Percentiles rank a stretch among this genome's conserved stretches.
Conservation (phyloP, 1,140 invertebrate species). For the Papilio glaucus region DNA sequence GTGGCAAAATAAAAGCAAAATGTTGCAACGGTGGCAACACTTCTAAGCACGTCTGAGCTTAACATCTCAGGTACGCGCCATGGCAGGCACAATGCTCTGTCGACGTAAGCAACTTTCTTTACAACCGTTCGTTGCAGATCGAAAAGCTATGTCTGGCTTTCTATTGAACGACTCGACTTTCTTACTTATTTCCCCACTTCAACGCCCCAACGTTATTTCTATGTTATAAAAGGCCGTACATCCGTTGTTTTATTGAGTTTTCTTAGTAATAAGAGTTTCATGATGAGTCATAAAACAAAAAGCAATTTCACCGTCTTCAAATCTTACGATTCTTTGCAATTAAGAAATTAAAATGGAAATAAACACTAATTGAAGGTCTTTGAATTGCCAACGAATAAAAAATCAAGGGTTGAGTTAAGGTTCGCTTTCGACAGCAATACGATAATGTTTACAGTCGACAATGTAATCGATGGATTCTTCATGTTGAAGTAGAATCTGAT, state of each 20-base stretch:
- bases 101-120: conserved; percentile 28
- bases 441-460: too few relatives aligned
- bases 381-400: background rate
- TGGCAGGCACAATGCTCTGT: conserved; percentile 5
- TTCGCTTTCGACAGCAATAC: too few relatives aligned
- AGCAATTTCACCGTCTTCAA: conserved; percentile 17
- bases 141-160: conserved; percentile 22
- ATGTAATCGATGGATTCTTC: too few relatives aligned
- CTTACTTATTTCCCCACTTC: conserved; percentile 30
- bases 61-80: background rate
- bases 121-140: background rate
- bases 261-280: background rate
- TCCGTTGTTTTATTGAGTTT: conserved; percentile 18
- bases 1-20: background rate
- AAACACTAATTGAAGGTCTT: conserved; percentile 20
- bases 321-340: background rate
- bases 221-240: background rate
- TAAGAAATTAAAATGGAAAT: background rate
- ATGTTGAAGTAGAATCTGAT: too few relatives aligned
- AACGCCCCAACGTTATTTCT: conserved; percentile 22
- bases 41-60: background rate
- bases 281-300: background rate
- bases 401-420: too few relatives aligned
- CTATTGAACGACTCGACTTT: conserved; percentile 27
- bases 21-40: background rate